A percentile compares a stretch with the other conserved stretches of the same genome.
These are phyloP conservation scores for Buceros bicornis DNA, from an alignment of 2,797 vertebrate genomes.

Conservation along the genomic window DNA sequence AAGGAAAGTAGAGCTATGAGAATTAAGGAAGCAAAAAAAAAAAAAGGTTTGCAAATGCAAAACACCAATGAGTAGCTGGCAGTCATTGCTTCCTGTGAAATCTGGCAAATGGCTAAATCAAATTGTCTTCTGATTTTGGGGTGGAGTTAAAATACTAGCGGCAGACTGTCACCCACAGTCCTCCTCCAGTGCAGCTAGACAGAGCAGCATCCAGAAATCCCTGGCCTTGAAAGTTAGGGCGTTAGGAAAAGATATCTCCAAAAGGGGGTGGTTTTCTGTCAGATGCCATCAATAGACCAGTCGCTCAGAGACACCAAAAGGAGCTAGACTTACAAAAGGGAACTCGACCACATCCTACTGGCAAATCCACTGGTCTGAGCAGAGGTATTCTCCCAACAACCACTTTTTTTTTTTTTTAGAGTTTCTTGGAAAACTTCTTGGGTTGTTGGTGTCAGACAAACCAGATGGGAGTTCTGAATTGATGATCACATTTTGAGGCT, in stretches of 20 bases:
- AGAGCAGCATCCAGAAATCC: background rate
- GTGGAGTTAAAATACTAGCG: background rate
- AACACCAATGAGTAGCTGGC: background rate
- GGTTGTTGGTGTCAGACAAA: conserved; percentile 23
- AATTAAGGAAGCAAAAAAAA: background rate
- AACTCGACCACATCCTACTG: conserved; percentile 35
- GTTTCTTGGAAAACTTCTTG: conserved; percentile 24
- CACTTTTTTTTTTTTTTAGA: background rate
- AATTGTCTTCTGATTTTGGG: conserved; percentile 36
- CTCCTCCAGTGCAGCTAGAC: background rate
- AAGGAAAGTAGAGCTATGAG: background rate
- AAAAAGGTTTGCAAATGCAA: background rate
- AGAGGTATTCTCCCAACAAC: background rate
- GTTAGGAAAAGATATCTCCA: background rate
- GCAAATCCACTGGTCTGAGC: background rate
- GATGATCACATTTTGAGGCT: conserved; percentile 57
- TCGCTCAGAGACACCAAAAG: background rate
- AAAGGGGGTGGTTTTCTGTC: background rate
- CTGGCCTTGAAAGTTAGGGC: background rate
- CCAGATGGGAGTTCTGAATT: conserved; percentile 58
- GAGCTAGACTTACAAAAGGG: background rate
- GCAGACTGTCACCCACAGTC: background rate
- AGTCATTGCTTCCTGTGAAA: conserved; percentile 13
- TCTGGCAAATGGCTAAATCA: conserved; percentile 1
- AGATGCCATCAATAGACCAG: background rate